Conservation (phyloP, 2,888 invertebrate genomes). For the Caenorhabditis auriculariae region DNA sequence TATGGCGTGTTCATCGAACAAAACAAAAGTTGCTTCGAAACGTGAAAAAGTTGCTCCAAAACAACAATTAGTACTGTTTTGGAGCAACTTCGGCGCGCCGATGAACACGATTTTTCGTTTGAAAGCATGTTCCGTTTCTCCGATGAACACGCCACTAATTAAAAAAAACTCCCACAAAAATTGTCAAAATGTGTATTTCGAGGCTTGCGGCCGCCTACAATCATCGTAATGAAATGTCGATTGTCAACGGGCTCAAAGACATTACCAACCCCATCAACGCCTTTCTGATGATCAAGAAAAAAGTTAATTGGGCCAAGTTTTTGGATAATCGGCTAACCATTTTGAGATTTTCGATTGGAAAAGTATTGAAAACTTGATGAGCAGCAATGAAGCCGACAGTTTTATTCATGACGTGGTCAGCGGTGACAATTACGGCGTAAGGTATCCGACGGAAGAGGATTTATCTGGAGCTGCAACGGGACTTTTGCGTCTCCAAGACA, state of each 20-base stretch:
- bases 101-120: too few relatives aligned
- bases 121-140: too few relatives aligned
- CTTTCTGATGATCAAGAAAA: slow-evolving; percentile 67
- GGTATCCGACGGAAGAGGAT: slow-evolving; percentile 76
- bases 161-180: too few relatives aligned
- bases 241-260: slow-evolving; percentile 49
- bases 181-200: slow-evolving; percentile 1
- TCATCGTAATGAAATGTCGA: slow-evolving; percentile 49
- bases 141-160: too few relatives aligned
- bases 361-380: slow-evolving; percentile 51
- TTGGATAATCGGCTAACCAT: neutral
- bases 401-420: slow-evolving; percentile 47
- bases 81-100: too few relatives aligned
- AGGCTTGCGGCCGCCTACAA: slow-evolving; percentile 56
- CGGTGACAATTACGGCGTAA: slow-evolving; percentile 36
- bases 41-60: too few relatives aligned
- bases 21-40: too few relatives aligned
- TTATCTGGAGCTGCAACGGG: slow-evolving; percentile 92
- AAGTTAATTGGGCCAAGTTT: slow-evolving; percentile 61
- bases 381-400: slow-evolving; percentile 46
- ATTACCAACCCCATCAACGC: slow-evolving; percentile 68
- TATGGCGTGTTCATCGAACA: too few relatives aligned
- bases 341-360: slow-evolving; percentile 44
- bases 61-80: too few relatives aligned
- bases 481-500: slow-evolving; percentile 88